These are phyloP conservation scores for Loris lydekkerianus DNA, from an alignment of 2,797 vertebrate genomes.

Conservation along the genomic window DNA sequence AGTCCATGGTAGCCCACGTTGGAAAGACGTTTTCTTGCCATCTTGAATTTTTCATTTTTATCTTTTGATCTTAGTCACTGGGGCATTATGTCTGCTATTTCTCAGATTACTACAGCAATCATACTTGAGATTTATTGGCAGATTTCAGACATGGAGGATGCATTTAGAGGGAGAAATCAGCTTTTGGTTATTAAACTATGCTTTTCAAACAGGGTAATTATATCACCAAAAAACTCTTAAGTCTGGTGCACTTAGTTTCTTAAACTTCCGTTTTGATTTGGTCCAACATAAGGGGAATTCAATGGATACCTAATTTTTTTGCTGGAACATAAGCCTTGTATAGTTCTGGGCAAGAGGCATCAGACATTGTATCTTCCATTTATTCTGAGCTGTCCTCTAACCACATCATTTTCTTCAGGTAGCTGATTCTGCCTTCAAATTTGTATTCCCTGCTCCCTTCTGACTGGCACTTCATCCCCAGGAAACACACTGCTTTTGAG, in stretches of 20 bases:
- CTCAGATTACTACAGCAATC: neutral
- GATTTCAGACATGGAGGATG: slow-evolving; percentile 60
- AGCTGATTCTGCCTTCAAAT: neutral
- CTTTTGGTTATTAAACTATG: slow-evolving; percentile 38
- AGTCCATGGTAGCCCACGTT: slow-evolving; percentile 32
- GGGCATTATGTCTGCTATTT: slow-evolving; percentile 32
- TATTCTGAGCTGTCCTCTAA: neutral
- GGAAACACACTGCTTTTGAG: neutral
- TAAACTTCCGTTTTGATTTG: neutral
- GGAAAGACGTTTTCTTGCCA: slow-evolving; percentile 51
- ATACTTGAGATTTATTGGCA: slow-evolving; percentile 62
- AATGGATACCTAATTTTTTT: neutral
- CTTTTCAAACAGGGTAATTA: neutral
- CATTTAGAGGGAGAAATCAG: neutral
- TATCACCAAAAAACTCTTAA: neutral
- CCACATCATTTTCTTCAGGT: neutral
- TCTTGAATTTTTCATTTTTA: slow-evolving; percentile 61
- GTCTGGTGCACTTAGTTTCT: neutral
- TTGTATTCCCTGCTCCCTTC: neutral
- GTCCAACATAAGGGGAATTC: slow-evolving; percentile 26
- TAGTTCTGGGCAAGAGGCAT: neutral
- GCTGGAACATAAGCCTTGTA: neutral
- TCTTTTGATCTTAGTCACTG: neutral
- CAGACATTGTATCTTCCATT: neutral
- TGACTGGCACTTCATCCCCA: neutral